Evolutionary conservation across 1,140 invertebrate genomes (phyloP).

Genomic region (Drosophila leontia): DNA sequence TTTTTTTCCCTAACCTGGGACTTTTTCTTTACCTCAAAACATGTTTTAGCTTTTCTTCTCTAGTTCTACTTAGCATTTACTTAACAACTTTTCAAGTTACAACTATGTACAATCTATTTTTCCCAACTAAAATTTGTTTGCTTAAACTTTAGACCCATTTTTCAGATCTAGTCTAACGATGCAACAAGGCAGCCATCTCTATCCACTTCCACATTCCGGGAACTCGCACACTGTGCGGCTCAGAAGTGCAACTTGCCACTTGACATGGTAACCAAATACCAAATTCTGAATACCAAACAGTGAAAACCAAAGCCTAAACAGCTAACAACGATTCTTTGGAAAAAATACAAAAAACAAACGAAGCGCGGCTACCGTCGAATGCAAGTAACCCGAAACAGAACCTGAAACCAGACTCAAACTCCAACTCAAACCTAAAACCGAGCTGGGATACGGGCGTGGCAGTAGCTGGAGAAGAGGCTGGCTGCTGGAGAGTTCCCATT

Average conservation of each 20-base stretch:
- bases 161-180: slow-evolving; percentile 37
- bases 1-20: background rate
- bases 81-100: background rate
- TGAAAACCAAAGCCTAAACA: slow-evolving; percentile 55
- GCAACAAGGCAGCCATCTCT: slow-evolving; percentile 1
- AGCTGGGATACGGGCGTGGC: slow-evolving; percentile 29
- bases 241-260: slow-evolving; percentile 53
- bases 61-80: slow-evolving; percentile 1
- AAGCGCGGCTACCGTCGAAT: slow-evolving; percentile 64
- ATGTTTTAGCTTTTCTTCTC: background rate
- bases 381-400: slow-evolving; percentile 62
- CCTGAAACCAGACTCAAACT: slow-evolving; percentile 13
- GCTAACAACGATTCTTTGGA: slow-evolving; percentile 58
- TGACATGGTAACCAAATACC: slow-evolving; percentile 79
- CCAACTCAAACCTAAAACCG: background rate
- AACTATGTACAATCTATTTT: background rate
- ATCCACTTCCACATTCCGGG: slow-evolving; percentile 51
- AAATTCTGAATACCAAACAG: slow-evolving; percentile 45
- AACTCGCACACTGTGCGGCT: slow-evolving; percentile 47
- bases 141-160: slow-evolving; percentile 45
- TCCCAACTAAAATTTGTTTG: slow-evolving; percentile 38
- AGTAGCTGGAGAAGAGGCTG: slow-evolving; percentile 1
- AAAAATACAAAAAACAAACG: slow-evolving; percentile 57
- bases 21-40: background rate
- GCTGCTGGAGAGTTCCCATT: slow-evolving; percentile 19